Evolutionary conservation across 2,797 vertebrate genomes (phyloP).

Genomic region (Nannoperca obscura): DNA sequence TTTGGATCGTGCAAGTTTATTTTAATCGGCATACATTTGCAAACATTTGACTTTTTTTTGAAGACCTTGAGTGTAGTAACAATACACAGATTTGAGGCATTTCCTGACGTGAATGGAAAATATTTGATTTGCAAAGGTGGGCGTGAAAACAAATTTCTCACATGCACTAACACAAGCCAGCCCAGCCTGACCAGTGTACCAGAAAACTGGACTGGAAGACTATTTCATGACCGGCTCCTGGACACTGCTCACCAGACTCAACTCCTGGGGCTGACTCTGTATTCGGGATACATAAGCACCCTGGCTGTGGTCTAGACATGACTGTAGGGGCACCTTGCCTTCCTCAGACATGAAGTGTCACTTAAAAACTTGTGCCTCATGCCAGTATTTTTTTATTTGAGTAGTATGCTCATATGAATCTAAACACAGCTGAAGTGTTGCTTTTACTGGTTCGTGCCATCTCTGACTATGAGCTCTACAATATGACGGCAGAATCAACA

Average conservation of each 20-base stretch:
- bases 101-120: constrained; percentile 59
- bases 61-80: constrained; percentile 44
- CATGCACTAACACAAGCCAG: constrained; percentile 44
- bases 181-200: constrained; percentile 40
- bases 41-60: constrained; percentile 33
- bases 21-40: constrained; percentile 41
- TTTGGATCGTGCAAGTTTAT: constrained; percentile 51
- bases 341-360: constrained; percentile 54
- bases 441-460: constrained; percentile 28
- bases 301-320: constrained; percentile 75
- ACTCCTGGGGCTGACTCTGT: constrained; percentile 48
- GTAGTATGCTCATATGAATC: constrained; percentile 61
- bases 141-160: constrained; percentile 56
- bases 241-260: constrained; percentile 48
- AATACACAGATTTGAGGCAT: constrained; percentile 51
- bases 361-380: constrained; percentile 45
- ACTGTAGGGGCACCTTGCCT: constrained; percentile 60
- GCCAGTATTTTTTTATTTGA: constrained; percentile 67
- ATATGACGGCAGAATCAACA: constrained; percentile 30
- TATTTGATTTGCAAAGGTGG: constrained; percentile 44
- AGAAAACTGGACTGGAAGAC: constrained; percentile 61
- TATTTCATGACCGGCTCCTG: constrained; percentile 68
- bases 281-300: constrained; percentile 49
- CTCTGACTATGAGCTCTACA: not conserved
- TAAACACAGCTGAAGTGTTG: constrained; percentile 61